Conservation (phyloP, 2,797 vertebrate genomes). For the Dryobates pubescens region DNA sequence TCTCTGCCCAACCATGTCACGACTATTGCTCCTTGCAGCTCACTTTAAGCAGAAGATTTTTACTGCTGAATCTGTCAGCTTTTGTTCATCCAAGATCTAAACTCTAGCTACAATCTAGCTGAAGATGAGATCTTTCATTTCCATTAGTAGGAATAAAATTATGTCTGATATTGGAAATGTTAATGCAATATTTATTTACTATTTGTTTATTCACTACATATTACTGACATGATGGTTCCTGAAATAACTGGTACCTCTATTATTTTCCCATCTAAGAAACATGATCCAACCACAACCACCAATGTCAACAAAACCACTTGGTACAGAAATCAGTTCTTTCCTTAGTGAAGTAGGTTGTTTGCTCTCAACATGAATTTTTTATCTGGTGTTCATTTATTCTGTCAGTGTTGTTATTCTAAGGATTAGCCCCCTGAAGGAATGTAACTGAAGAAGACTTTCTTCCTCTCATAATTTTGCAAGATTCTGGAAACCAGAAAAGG, state of each 20-base stretch:
- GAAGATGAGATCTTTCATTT: conserved; percentile 22
- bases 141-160: not conserved
- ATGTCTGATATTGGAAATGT: not conserved
- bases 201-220: not conserved
- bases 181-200: not conserved
- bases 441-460: not conserved
- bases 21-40: conserved; percentile 50
- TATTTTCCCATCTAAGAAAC: not conserved
- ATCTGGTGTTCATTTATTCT: not conserved
- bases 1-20: conserved; percentile 57
- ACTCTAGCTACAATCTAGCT: not conserved
- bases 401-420: not conserved
- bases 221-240: not conserved
- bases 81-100: conserved; percentile 12
- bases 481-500: not conserved
- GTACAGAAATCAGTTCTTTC: not conserved
- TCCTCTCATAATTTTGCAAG: not conserved
- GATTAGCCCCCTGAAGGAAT: not conserved
- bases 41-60: conserved; percentile 48
- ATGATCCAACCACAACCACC: not conserved
- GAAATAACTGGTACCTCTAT: not conserved
- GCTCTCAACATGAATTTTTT: not conserved
- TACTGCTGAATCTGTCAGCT: conserved; percentile 7
- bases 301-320: not conserved
- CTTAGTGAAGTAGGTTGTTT: not conserved